phyloP scores from a whole-genome alignment of 2,888 invertebrate species.

The Melinaea marsaeus region DNA sequence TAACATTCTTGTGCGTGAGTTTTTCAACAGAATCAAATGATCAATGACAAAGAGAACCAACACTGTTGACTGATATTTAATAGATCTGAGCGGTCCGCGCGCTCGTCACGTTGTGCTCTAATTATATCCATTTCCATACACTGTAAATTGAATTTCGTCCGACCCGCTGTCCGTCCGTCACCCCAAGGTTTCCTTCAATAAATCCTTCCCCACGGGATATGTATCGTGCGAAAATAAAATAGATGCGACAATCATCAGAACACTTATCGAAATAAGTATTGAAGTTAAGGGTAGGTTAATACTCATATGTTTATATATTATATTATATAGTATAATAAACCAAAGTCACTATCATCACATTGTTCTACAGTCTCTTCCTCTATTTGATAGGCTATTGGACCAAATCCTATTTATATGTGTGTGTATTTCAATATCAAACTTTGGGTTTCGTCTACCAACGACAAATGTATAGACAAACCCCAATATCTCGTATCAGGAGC shows the following conservation, averaged over 20 bases:
- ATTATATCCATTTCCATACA: neutral
- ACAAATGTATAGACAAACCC: no score
- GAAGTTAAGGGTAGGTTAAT: neutral
- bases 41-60: no score
- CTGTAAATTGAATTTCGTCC: neutral
- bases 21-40: no score
- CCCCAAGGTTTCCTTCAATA: constrained; percentile 30
- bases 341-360: no score
- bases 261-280: neutral
- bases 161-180: constrained; percentile 22
- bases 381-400: no score
- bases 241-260: constrained; percentile 19
- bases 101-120: neutral
- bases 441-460: no score
- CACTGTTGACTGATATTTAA: no score
- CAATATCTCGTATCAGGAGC: neutral
- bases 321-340: neutral
- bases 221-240: constrained; percentile 29
- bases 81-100: no score
- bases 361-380: no score
- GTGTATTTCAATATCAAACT: no score
- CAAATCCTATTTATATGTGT: no score
- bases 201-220: constrained; percentile 38
- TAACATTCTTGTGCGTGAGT: no score
- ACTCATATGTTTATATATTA: neutral